Evolutionary conservation across 2,888 invertebrate species (phyloP).

Genomic region (Heliothis peltigera): DNA sequence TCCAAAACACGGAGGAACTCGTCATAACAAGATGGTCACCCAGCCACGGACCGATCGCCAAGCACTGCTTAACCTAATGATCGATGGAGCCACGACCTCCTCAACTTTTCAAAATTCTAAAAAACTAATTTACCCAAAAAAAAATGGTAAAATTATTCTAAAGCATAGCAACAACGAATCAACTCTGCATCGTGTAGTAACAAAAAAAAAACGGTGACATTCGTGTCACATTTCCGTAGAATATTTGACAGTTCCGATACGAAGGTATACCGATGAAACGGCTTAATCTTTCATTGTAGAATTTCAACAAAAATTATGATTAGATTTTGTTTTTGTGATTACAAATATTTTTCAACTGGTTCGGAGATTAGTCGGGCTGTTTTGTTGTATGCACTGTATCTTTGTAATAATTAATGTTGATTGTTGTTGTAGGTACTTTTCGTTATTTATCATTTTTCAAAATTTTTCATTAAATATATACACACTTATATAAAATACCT

Average conservation of each 20-base stretch:
- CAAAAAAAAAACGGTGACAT: constrained; percentile 80
- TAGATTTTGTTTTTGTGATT: constrained; percentile 65
- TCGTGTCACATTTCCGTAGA: constrained; percentile 86
- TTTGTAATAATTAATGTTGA: too few relatives aligned
- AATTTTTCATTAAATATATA: too few relatives aligned
- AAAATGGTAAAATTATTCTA: background rate
- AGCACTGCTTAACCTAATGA: too few relatives aligned
- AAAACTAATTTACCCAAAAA: background rate
- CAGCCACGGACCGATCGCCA: too few relatives aligned
- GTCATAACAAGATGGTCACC: too few relatives aligned
- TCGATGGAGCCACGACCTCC: too few relatives aligned
- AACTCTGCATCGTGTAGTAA: constrained; percentile 54
- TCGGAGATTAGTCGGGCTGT: constrained; percentile 70
- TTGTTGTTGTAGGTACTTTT: too few relatives aligned
- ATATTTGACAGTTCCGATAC: constrained; percentile 84
- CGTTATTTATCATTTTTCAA: too few relatives aligned
- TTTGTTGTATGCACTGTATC: constrained; percentile 52
- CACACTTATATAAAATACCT: too few relatives aligned
- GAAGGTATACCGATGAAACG: constrained; percentile 76
- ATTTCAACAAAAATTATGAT: constrained; percentile 81
- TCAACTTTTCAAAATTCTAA: too few relatives aligned
- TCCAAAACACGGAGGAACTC: too few relatives aligned
- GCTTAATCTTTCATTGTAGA: constrained; percentile 79
- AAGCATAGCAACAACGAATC: constrained; percentile 35
- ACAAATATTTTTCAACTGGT: constrained; percentile 63